A percentile compares a stretch with the other conserved stretches of the same genome.
Evolutionary conservation across 2,888 invertebrate genomes (phyloP).

Genomic region (Eulithis prunata): DNA sequence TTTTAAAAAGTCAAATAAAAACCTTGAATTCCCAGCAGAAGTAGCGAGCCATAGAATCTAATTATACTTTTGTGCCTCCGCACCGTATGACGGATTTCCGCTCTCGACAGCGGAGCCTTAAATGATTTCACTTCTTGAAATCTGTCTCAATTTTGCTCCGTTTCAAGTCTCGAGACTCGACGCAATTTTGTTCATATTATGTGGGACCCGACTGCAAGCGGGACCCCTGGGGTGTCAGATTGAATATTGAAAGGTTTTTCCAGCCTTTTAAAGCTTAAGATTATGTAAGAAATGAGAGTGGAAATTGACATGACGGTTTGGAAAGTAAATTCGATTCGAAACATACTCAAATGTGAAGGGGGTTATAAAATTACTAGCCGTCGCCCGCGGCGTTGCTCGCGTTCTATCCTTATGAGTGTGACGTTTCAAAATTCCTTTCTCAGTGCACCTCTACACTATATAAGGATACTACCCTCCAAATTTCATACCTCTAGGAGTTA

Average conservation of each 20-base stretch:
- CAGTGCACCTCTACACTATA: no score
- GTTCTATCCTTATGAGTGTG: no score
- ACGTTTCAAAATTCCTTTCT: no score
- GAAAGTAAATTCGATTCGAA: background rate
- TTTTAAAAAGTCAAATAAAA: conserved; percentile 39
- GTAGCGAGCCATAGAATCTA: conserved; percentile 52
- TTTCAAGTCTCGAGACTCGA: conserved; percentile 46
- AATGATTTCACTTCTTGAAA: conserved; percentile 68
- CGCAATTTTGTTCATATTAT: conserved; percentile 67
- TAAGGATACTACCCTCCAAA: no score
- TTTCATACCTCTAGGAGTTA: no score
- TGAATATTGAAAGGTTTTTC: conserved; percentile 36
- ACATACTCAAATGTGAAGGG: background rate
- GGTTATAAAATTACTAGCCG: background rate
- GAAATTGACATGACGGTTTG: conserved; percentile 2
- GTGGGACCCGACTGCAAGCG: conserved; percentile 30
- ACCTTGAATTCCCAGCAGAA: conserved; percentile 40
- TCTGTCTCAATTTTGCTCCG: conserved; percentile 66
- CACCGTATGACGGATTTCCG: conserved; percentile 68
- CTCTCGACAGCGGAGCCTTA: conserved; percentile 51
- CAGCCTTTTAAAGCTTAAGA: conserved; percentile 11
- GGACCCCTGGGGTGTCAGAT: conserved; percentile 25
- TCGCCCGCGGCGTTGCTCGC: no score
- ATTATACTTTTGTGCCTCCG: conserved; percentile 55
- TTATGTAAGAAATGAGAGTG: conserved; percentile 6